These are phyloP conservation scores for Scatophagus argus DNA, from an alignment of 2,113 vertebrate genomes.

Conservation along the genomic window DNA sequence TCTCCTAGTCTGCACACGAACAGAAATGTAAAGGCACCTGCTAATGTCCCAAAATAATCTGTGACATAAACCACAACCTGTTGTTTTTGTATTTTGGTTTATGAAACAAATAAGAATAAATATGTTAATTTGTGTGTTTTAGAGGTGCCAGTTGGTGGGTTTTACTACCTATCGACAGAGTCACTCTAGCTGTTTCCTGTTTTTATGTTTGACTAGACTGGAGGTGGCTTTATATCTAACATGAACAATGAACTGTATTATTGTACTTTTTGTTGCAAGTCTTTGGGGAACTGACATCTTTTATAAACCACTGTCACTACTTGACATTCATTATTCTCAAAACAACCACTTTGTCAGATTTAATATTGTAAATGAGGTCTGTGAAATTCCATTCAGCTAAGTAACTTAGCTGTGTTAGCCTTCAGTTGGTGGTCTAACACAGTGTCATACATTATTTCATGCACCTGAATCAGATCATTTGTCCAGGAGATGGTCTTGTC, in stretches of 20 bases:
- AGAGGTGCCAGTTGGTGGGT: background rate
- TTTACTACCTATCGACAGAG: background rate
- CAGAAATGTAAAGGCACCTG: too few relatives aligned
- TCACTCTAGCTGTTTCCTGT: background rate
- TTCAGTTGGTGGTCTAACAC: background rate
- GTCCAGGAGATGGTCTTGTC: background rate
- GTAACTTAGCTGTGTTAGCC: background rate
- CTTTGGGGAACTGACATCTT: too few relatives aligned
- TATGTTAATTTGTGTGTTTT: background rate
- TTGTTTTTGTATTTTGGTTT: background rate
- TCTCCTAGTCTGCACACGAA: too few relatives aligned
- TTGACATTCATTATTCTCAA: background rate
- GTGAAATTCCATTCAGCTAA: background rate
- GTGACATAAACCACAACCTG: background rate
- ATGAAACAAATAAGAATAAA: background rate
- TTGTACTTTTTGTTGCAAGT: too few relatives aligned
- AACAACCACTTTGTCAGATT: background rate
- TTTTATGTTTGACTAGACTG: background rate
- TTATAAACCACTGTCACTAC: too few relatives aligned
- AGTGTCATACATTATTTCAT: background rate
- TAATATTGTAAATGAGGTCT: background rate
- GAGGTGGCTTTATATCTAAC: background rate
- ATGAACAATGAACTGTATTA: too few relatives aligned
- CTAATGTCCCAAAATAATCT: too few relatives aligned
- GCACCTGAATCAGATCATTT: constrained; percentile 28